Evolutionary conservation across 2,797 vertebrate species (phyloP).

Genomic region (Pygocentrus nattereri): DNA sequence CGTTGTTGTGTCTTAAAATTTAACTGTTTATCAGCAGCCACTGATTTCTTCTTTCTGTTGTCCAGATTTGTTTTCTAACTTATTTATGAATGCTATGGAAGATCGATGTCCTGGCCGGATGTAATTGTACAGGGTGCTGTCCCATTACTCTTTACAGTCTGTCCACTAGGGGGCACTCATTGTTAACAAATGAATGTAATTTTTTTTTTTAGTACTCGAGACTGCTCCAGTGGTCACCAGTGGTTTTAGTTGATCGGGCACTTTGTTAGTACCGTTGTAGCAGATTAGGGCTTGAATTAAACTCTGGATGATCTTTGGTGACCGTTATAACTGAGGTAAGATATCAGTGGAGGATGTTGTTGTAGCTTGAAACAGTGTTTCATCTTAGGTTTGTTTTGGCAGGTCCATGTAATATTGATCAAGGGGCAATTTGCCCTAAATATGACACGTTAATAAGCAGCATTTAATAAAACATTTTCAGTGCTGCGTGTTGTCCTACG

Average conservation of each 20-base stretch:
- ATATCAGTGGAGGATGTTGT: background rate
- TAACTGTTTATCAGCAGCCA: background rate
- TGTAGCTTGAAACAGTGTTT: background rate
- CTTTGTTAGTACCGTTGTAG: background rate
- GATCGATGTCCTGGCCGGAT: background rate
- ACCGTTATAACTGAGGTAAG: background rate
- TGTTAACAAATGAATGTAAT: slow-evolving; percentile 7
- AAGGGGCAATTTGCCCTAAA: too few species aligned
- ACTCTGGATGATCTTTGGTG: background rate
- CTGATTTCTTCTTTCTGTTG: background rate
- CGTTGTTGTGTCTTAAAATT: slow-evolving; percentile 31
- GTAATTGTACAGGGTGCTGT: background rate
- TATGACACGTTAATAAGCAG: too few species aligned
- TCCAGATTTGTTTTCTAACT: background rate
- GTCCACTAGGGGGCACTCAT: slow-evolving; percentile 66
- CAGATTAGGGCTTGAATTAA: background rate
- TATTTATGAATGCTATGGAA: background rate
- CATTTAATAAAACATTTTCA: too few species aligned
- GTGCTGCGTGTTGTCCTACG: too few species aligned
- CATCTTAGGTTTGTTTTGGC: too few species aligned
- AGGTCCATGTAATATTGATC: too few species aligned
- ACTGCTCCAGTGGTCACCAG: background rate
- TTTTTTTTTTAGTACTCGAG: background rate
- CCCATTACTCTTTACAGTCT: background rate
- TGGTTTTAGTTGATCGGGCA: background rate